These are phyloP conservation scores for Vanacampus margaritifer DNA, from an alignment of 2,113 vertebrate species.

Conservation along the genomic window DNA sequence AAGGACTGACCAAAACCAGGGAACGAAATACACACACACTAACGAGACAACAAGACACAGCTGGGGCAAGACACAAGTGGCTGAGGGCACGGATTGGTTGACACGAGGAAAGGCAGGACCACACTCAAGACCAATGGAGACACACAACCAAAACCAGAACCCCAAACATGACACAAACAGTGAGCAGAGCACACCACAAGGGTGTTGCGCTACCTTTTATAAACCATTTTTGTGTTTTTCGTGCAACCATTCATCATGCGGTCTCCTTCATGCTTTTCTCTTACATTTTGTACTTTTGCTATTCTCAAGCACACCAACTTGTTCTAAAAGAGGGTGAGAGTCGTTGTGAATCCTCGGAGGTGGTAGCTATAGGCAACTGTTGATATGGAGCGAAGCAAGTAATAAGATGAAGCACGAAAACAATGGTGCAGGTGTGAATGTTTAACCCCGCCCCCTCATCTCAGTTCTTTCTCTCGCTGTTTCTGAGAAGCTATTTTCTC, in stretches of 20 bases:
- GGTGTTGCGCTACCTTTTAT: too few species aligned
- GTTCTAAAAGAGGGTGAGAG: constrained; percentile 1
- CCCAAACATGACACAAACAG: too few species aligned
- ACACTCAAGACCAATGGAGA: too few species aligned
- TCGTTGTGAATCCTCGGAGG: constrained; percentile 26
- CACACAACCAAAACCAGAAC: too few species aligned
- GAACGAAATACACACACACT: too few species aligned
- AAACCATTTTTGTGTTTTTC: neutral
- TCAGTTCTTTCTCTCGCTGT: constrained; percentile 14
- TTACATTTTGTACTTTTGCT: constrained; percentile 2
- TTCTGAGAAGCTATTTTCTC: constrained; percentile 12
- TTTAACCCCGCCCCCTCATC: neutral
- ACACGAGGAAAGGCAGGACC: too few species aligned
- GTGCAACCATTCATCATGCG: neutral
- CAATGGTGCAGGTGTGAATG: constrained; percentile 31
- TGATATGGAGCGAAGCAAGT: constrained; percentile 44
- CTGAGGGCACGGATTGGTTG: too few species aligned
- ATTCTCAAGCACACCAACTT: constrained; percentile 13
- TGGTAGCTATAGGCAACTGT: constrained; percentile 55
- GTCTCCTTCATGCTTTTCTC: constrained; percentile 2
- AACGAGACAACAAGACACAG: too few species aligned
- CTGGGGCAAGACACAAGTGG: too few species aligned
- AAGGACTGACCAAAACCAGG: too few species aligned
- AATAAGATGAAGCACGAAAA: constrained; percentile 18
- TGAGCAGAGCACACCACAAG: constrained; percentile 27